Evolutionary conservation across 2,888 invertebrate genomes (phyloP), one percentile per base, ranked within the genome.

Genomic region (Eupelmus urozonus): DNA sequence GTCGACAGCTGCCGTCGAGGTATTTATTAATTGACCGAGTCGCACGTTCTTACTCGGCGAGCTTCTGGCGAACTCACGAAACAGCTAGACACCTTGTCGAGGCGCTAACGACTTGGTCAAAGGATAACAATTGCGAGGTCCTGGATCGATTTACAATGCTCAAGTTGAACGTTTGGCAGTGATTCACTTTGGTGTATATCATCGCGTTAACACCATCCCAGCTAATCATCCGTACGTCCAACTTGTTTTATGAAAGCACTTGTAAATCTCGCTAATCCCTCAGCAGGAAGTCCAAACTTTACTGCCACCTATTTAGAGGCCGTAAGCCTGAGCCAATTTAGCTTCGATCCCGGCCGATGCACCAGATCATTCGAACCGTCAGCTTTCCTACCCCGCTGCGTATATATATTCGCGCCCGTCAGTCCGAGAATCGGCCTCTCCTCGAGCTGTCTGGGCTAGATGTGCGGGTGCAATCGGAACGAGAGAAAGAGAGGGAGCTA

Each of bases 261-360:
- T n/a, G n/a, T n/a, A n/a, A n/a, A n/a, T n/a, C n/a, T n/a, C n/a
- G n/a, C n/a, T n/a, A n/a, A n/a, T n/a, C n/a, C n/a, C n/a, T n/a
- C n/a, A n/a, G n/a, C n/a, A n/a, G n/a, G n/a, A n/a, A n/a, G n/a
- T n/a, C n/a, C n/a, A n/a, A n/a, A n/a, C n/a, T n/a, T n/a, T n/a
- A n/a, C n/a, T n/a, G n/a, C n/a, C n/a, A n/a, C n/a, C n/a, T n/a
- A n/a, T n/a, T n/a, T n/a, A n/a, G n/a, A n/a, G n/a, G n/a, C 9
- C 49, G 16, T 9, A 49, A 16, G 3, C 20, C 23, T 9, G 27
- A 70, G 40, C 71, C 66, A 71, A 77, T 72, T 60, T 62, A 18
- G 60, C 71, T 53, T 72, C 62, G 71, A 72, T 72, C 25, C 9
- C 3, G 9, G 9, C 9, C 40, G 51, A 16, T 40, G 2, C 9